A percentile compares a stretch with the other conserved stretches of the same genome.
These are phyloP conservation scores for Dreissena rostriformis DNA, from an alignment of 1,140 invertebrate genomes.

Conservation along the genomic window DNA sequence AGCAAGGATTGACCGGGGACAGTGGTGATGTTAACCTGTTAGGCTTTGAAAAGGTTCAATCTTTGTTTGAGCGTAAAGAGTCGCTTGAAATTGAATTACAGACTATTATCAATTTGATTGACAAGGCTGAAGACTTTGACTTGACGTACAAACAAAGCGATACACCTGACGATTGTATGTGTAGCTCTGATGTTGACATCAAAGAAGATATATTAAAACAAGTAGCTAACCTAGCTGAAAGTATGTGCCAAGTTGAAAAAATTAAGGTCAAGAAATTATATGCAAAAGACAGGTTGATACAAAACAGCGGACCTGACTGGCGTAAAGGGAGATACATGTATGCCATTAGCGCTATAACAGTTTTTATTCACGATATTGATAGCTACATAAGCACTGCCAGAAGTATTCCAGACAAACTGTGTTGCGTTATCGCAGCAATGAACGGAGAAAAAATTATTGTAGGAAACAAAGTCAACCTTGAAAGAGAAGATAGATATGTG, in stretches of 20 bases:
- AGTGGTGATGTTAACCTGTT: background rate
- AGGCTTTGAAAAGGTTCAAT: background rate
- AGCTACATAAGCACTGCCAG: background rate
- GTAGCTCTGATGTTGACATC: background rate
- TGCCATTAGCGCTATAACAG: background rate
- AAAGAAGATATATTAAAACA: background rate
- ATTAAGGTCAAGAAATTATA: background rate
- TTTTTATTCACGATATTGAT: background rate
- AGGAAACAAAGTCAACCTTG: background rate
- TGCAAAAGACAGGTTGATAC: background rate
- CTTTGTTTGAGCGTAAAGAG: background rate
- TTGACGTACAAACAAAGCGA: background rate
- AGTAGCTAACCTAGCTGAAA: background rate
- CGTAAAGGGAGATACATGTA: background rate
- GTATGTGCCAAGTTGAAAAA: background rate
- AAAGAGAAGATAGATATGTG: background rate
- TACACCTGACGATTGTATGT: too few species aligned
- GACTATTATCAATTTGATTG: background rate
- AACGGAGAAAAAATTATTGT: background rate
- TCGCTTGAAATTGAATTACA: background rate
- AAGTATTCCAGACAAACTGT: background rate
- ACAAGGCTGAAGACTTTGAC: background rate
- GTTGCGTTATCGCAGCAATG: background rate
- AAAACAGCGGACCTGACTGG: background rate
- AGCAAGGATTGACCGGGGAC: conserved; percentile 1